A percentile compares a stretch with the other conserved stretches of the same genome.
phyloP scores from a whole-genome alignment of 2,113 vertebrate species.

The Trichomycterus rosablanca region DNA sequence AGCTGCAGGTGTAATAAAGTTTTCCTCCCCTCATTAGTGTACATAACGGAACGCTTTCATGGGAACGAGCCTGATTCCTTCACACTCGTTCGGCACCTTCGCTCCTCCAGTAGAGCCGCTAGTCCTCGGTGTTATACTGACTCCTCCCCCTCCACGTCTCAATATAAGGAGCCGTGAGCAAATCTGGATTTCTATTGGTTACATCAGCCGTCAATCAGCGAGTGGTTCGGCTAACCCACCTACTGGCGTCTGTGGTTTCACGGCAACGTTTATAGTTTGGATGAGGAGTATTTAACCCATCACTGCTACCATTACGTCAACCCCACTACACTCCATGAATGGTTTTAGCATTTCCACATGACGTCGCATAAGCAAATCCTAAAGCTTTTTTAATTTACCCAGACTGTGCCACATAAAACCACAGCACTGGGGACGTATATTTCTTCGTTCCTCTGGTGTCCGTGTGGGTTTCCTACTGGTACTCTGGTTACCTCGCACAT shows the following conservation, averaged over 20 bases:
- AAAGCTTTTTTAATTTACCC: no score
- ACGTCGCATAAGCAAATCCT: no score
- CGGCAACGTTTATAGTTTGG: slow-evolving; percentile 53
- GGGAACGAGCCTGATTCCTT: slow-evolving; percentile 49
- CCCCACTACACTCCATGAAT: no score
- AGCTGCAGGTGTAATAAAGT: slow-evolving; percentile 6
- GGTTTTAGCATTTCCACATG: no score
- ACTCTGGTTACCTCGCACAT: no score
- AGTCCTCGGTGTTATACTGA: slow-evolving; percentile 49
- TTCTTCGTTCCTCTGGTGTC: no score
- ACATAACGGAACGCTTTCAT: slow-evolving; percentile 23
- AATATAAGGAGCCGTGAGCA: no score
- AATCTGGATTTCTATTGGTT: slow-evolving; percentile 60
- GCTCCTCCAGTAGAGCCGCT: slow-evolving; percentile 31
- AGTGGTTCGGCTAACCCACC: slow-evolving; percentile 53
- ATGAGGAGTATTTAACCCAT: no score
- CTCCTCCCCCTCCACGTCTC: slow-evolving; percentile 55
- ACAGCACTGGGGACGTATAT: no score
- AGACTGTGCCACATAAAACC: no score
- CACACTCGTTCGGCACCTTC: slow-evolving; percentile 39
- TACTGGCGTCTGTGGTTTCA: slow-evolving; percentile 67
- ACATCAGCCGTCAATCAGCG: slow-evolving; percentile 43
- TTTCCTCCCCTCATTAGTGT: slow-evolving; percentile 12
- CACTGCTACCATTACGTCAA: no score
- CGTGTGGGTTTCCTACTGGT: no score